Evolutionary conservation across 2,113 vertebrate species (phyloP), one percentile per base, ranked within the genome.

Genomic region (Elachura formosa): DNA sequence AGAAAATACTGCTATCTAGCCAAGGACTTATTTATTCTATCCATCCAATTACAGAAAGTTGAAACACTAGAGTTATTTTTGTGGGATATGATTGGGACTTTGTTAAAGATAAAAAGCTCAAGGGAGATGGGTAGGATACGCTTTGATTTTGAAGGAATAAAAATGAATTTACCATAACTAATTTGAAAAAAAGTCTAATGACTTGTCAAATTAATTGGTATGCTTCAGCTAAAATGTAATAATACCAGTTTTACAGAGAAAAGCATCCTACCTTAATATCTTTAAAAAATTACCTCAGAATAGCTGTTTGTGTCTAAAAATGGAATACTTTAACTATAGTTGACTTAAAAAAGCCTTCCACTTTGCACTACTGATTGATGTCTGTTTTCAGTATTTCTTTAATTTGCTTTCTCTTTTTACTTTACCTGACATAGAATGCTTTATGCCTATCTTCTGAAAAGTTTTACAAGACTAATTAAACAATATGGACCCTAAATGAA

Each of bases 91-190:
- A 68, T 22, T 75, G n/a, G 25, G 69, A 75, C 22, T 48, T 88
- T 78, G 82, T 67, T 74, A 64, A 78, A 89, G 66, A 75, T 34
- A 82, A 68, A 87, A 90, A 69, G 7, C 49, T 72, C 43, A 81
- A 79, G 74, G 80, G 66, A 84, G 54, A 56, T 64, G 33, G 45
- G 25, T 71, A 89, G 33, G 48, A 45, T 69, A 72, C 0, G 1
- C 33, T 92, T 84, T 75, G 56, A 68, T 81, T 97, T 31, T 92
- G 52, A 86, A 92, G 62, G 45, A 89, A 55, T 56, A 87, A 91
- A 90, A 89, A 69, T 0, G 2, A 55, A 74, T 84, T 94, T 89
- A 54, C 22, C 26, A 34, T 86, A 91, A 71, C 38, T 93, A 85
- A 94, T 85, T 73, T 75, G 15, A 66, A 71, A 74, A 9, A 4